Percentiles rank a stretch among this genome's conserved stretches.
Conservation (phyloP, 2,113 vertebrate species). For the Ophthalmolycus amberensis region DNA sequence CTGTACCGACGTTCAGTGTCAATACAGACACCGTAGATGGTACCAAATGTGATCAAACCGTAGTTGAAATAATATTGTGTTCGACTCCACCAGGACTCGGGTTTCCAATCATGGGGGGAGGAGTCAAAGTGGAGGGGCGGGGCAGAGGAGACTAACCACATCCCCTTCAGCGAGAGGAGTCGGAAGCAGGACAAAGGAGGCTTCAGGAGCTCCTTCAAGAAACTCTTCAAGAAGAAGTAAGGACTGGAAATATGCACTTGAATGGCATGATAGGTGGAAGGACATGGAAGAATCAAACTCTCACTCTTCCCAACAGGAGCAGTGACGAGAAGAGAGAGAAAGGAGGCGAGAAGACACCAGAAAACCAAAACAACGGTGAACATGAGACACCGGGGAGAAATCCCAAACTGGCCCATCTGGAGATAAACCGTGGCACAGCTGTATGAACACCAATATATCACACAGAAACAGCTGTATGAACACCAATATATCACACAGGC, state of each 20-base stretch:
- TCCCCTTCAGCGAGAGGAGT: constrained; percentile 92
- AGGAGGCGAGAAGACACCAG: constrained; percentile 82
- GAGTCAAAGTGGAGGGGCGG: constrained; percentile 84
- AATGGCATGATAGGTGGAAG: neutral
- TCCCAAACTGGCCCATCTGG: constrained; percentile 79
- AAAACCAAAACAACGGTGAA: constrained; percentile 80
- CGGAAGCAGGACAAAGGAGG: constrained; percentile 95
- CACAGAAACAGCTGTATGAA: no score
- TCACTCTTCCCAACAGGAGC: constrained; percentile 72
- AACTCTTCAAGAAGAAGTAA: constrained; percentile 99
- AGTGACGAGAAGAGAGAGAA: constrained; percentile 89
- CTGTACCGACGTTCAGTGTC: no score
- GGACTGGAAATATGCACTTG: constrained; percentile 49
- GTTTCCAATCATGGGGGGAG: constrained; percentile 76
- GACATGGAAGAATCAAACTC: neutral
- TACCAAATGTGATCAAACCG: neutral
- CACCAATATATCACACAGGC: neutral
- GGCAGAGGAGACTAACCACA: constrained; percentile 89
- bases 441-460: constrained; percentile 77
- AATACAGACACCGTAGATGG: neutral
- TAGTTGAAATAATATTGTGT: neutral
- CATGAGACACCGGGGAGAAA: constrained; percentile 80
- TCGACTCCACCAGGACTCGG: constrained; percentile 69
- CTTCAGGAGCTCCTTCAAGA: constrained; percentile 97
- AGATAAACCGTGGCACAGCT: constrained; percentile 87